phyloP scores from a whole-genome alignment of 2,888 invertebrate genomes.

The Muscina levida region DNA sequence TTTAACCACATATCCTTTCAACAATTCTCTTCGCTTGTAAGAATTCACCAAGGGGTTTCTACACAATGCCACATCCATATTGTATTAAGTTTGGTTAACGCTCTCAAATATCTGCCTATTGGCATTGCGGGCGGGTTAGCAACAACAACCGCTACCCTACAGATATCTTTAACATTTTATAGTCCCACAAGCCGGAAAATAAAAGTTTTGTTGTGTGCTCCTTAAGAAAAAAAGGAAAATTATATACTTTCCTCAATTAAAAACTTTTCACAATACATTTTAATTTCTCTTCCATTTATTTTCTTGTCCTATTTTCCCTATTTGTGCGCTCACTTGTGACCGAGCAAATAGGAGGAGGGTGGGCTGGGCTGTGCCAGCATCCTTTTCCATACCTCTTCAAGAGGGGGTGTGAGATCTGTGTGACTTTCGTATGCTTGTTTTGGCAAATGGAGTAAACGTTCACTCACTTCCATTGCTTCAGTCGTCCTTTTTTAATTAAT shows the following conservation, averaged over 20 bases:
- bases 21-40: too few species aligned
- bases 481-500: conserved; percentile 36
- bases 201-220: not conserved
- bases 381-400: not conserved
- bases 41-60: too few species aligned
- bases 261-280: conserved; percentile 60
- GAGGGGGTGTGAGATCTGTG: too few species aligned
- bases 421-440: not conserved
- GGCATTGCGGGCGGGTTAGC: not conserved
- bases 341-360: not conserved
- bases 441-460: conserved; percentile 4
- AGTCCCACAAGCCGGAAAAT: conserved; percentile 22
- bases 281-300: conserved; percentile 50
- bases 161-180: not conserved
- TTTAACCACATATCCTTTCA: too few species aligned
- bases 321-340: not conserved
- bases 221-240: not conserved
- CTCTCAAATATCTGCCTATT: too few species aligned
- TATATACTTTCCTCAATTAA: conserved; percentile 50
- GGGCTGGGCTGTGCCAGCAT: not conserved
- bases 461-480: not conserved
- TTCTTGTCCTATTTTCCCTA: conserved; percentile 43
- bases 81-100: too few species aligned
- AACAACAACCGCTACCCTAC: conserved; percentile 1
- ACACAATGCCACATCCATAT: too few species aligned